Base-by-base conservation (phyloP, 2,888 invertebrate genomes). In the Metopia argyrocephala region DNA sequence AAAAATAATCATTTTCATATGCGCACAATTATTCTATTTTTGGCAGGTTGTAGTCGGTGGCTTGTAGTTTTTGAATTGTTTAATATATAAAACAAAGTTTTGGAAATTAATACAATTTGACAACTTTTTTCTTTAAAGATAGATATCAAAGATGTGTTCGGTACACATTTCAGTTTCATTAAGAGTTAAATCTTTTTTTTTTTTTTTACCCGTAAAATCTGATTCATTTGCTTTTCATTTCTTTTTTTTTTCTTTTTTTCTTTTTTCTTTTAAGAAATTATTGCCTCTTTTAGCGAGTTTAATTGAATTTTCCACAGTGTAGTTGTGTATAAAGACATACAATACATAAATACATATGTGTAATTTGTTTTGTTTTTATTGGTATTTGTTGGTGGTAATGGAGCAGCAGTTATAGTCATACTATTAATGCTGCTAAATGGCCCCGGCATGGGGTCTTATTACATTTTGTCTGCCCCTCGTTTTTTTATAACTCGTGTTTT, bases 391-490 rank as follows among this genome's bases (percentile, higher is more conserved):
- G 66, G 54, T 73, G 78, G 71, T 68, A 78, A 66, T 78, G 71
- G 66, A 78, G 78, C 78, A 73, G 71, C 69, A 69, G 78, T 65
- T 61, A 75, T 76, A 66, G 64, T 56, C 65, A 74, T 69, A 56
- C 69, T 61, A 71, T 81, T 81, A 81, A 74, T 70, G 75, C 68
- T 69, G 61, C 81, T 81, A 81, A 81, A 81, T 81, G 78, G 81
- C 65, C 78, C 74, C 81, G 78, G 78, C 78, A 78, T 70, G 81
- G 71, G 78, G 81, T 59, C 70, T 70, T 69, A 46, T 46, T 70
- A 78, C 69, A 70, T 4, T 38, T 38, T 38, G 15, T 38, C 15
- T 38, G 38, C 38, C 38, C 15, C 38, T 38, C 38, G 38, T 38
- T 38, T 38, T 38, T 15, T 68, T 28, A 68, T 66, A 61, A 68